phyloP scores from a whole-genome alignment of 2,888 invertebrate species.

The Apocheima hispidaria region DNA sequence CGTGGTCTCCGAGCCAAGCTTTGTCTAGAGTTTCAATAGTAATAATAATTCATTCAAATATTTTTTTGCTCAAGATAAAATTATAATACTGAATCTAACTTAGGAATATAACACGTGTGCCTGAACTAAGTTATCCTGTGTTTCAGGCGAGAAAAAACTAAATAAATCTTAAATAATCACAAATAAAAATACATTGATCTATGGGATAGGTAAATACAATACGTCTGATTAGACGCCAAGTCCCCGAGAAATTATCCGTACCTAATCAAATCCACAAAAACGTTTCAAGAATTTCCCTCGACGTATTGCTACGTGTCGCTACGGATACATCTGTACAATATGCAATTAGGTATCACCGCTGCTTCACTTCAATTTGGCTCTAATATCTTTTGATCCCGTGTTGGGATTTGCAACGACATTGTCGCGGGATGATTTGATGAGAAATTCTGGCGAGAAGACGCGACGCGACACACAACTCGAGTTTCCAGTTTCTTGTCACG shows the following conservation, averaged over 20 bases:
- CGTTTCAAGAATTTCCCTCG: constrained; percentile 40
- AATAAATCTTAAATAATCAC: too few relatives aligned
- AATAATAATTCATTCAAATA: too few relatives aligned
- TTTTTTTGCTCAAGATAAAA: too few relatives aligned
- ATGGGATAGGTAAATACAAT: too few relatives aligned
- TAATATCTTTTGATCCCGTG: constrained; percentile 82
- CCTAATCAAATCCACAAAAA: constrained; percentile 36
- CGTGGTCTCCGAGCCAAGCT: background rate
- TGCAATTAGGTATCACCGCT: constrained; percentile 64
- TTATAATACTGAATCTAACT: too few relatives aligned
- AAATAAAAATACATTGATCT: too few relatives aligned
- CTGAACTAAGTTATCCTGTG: too few relatives aligned
- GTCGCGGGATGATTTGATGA: constrained; percentile 83
- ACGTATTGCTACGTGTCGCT: constrained; percentile 36
- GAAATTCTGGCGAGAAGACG: constrained; percentile 77
- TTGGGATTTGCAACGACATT: constrained; percentile 82
- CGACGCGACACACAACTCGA: constrained; percentile 74
- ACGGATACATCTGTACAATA: constrained; percentile 49
- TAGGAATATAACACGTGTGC: too few relatives aligned
- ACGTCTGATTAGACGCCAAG: constrained; percentile 23
- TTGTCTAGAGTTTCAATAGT: constrained; percentile 4
- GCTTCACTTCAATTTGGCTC: constrained; percentile 77
- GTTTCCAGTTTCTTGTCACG: constrained; percentile 84
- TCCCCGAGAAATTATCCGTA: constrained; percentile 27
- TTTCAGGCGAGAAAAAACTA: too few relatives aligned